phyloP scores from a whole-genome alignment of 2,888 invertebrate genomes.

The Sericinus montela region DNA sequence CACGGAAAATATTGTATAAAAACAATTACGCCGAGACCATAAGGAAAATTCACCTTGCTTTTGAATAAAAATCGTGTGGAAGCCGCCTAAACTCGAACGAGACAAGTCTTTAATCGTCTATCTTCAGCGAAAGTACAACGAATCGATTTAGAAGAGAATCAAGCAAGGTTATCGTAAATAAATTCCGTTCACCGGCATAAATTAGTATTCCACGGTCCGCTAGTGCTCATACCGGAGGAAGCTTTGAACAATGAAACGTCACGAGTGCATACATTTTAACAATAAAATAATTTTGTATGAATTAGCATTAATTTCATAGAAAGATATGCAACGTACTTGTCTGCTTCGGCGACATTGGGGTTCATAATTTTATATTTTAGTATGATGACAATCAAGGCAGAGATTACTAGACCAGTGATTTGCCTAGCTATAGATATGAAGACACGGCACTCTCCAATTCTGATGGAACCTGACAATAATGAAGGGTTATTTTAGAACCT shows the following conservation, averaged over 20 bases:
- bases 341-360: background rate
- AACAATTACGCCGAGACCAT: too few species aligned
- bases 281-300: slow-evolving; percentile 17
- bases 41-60: too few species aligned
- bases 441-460: too few species aligned
- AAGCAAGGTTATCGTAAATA: slow-evolving; percentile 10
- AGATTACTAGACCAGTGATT: too few species aligned
- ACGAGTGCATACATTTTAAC: slow-evolving; percentile 1
- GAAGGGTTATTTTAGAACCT: too few species aligned
- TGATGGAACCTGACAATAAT: too few species aligned
- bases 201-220: slow-evolving; percentile 6
- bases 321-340: too few species aligned
- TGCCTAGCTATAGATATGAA: too few species aligned
- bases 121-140: slow-evolving; percentile 13
- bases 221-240: slow-evolving; percentile 11
- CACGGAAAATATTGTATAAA: too few species aligned
- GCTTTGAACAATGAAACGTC: slow-evolving; percentile 11
- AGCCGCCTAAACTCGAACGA: background rate
- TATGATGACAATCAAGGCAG: too few species aligned
- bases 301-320: slow-evolving; percentile 3
- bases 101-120: background rate
- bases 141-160: slow-evolving; percentile 11
- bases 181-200: slow-evolving; percentile 5
- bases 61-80: background rate
- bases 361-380: too few species aligned